Evolutionary conservation across 2,797 vertebrate genomes (phyloP), one percentile per base, ranked within the genome.

Genomic region (Bovichtus variegatus): DNA sequence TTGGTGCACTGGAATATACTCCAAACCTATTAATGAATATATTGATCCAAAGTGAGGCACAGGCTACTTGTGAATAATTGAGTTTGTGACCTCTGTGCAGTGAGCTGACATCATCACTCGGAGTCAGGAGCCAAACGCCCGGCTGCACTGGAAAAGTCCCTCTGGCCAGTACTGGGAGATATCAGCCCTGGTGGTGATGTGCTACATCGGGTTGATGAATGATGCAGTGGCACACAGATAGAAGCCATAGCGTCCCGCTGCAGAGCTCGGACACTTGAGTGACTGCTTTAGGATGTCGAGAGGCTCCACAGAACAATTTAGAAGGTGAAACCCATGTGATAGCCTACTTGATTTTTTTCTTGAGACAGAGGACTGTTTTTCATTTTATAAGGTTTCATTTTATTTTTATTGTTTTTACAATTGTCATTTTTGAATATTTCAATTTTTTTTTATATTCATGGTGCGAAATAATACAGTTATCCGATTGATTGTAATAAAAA

Each of bases 61-160:
- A 29, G 3, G 29, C 29, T 60, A 59, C 71, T 46, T n/a, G 59
- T 82, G 78, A 86, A 84, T 87, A 78, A 89, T 83, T 79, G 60
- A 80, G 67, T 72, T 36, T 72, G 72, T 84, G 75, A 83, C 83
- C 84, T 85, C 49, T 73, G 38, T 53, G 71, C 41, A 29, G 68
- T 36, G 54, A 71, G 70, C 70, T 86, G 84, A 85, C 80, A 75
- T 85, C 80, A 82, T 72, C 78, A 53, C 60, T 81, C 40, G 36
- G 61, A 53, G 47, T 70, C 58, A 59, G 34, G 43, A 83, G 75
- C 82, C 68, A 64, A 70, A 44, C 2, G 4, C 6, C n/a, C 41
- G 3, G 4, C 66, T 44, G 65, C 54, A 55, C 73, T 86, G 76
- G 74, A 82, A 82, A 86, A 79, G 64, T 54, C 67, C 72, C 47